Evolutionary conservation across 2,113 vertebrate genomes (phyloP).

Genomic region (Cyprinodon variegatus): DNA sequence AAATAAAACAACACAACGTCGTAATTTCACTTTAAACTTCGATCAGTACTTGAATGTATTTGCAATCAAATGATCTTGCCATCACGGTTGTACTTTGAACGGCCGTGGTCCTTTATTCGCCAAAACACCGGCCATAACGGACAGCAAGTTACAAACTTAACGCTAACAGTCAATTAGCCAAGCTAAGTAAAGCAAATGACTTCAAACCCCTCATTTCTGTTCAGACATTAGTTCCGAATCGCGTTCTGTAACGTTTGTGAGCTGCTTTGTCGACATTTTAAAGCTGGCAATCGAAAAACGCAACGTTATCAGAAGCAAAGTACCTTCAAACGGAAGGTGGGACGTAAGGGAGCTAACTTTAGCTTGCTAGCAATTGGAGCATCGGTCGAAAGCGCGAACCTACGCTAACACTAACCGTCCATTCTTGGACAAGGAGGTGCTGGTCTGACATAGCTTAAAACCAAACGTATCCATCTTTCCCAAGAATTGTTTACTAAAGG

Average conservation of each 20-base stretch:
- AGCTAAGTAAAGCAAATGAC: constrained; percentile 40
- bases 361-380: constrained; percentile 43
- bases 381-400: constrained; percentile 72
- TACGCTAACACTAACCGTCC: constrained; percentile 60
- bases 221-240: neutral
- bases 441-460: neutral
- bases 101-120: neutral
- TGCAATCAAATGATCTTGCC: neutral
- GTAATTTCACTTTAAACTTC: no score
- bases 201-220: neutral
- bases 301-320: constrained; percentile 21
- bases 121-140: constrained; percentile 61
- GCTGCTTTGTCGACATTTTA: neutral
- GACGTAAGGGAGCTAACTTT: constrained; percentile 45
- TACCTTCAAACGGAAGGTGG: constrained; percentile 31
- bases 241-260: neutral
- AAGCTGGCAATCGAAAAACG: constrained; percentile 26
- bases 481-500: accelerated
- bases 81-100: neutral
- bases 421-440: constrained; percentile 16
- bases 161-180: constrained; percentile 59
- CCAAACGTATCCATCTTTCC: neutral
- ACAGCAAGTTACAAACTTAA: constrained; percentile 70
- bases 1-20: neutral
- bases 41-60: no score